Evolutionary conservation across 2,113 vertebrate genomes (phyloP).

Genomic region (Passer montanus): DNA sequence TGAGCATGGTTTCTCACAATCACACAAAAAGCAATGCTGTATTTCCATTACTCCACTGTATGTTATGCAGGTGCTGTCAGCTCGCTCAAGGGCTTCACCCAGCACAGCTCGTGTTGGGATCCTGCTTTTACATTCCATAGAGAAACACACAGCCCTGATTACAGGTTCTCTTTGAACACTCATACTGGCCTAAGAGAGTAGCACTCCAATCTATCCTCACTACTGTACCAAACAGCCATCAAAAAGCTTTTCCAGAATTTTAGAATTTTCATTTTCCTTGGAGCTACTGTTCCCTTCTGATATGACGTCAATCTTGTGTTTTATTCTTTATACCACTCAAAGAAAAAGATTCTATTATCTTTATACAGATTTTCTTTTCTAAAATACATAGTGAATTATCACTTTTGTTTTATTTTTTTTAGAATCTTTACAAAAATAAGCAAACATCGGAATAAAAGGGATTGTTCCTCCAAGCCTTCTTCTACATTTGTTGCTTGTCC

Average conservation of each 20-base stretch:
- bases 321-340: neutral
- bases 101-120: neutral
- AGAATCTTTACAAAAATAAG: neutral
- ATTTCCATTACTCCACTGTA: neutral
- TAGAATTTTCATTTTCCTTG: neutral
- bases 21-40: neutral
- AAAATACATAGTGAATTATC: neutral
- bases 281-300: neutral
- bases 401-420: neutral
- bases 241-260: neutral
- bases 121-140: neutral
- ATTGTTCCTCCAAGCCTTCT: neutral
- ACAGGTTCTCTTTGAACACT: neutral
- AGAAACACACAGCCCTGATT: neutral
- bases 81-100: neutral
- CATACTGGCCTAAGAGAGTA: neutral
- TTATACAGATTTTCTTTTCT: neutral
- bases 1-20: neutral
- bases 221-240: neutral
- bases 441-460: neutral
- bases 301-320: neutral
- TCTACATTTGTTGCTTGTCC: accelerated
- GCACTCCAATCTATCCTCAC: neutral
- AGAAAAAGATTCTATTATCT: neutral
- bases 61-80: neutral